Percentiles rank a stretch among this genome's conserved stretches.
Evolutionary conservation across 2,888 invertebrate species (phyloP).

Genomic region (Folsomia manolachei): DNA sequence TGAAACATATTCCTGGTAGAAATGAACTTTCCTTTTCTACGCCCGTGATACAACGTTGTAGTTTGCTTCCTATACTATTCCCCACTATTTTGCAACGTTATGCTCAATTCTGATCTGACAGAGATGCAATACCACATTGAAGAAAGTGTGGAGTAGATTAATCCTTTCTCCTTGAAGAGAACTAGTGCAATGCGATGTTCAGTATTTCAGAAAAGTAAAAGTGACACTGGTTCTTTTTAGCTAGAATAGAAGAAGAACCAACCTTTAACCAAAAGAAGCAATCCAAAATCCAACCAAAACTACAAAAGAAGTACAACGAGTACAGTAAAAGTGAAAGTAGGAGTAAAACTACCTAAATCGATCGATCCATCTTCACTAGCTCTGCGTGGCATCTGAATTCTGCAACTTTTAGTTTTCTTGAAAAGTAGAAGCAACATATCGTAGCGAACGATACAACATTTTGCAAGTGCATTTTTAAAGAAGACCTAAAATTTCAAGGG

Average conservation of each 20-base stretch:
- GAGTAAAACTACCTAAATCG: slow-evolving; percentile 1
- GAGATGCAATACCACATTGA: background rate
- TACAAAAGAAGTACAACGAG: slow-evolving; percentile 9
- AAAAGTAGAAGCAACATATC: background rate
- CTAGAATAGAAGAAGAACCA: background rate
- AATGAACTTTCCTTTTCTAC: no score
- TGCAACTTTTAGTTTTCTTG: no score
- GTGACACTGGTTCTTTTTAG: background rate
- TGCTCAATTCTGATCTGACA: no score
- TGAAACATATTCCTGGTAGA: no score
- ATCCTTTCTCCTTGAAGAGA: background rate
- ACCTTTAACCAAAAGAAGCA: background rate
- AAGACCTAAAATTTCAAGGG: no score
- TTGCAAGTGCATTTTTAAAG: no score
- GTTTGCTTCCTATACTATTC: no score
- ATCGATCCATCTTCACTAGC: slow-evolving; percentile 6
- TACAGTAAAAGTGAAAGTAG: background rate
- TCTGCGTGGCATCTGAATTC: background rate
- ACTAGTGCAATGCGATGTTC: slow-evolving; percentile 1
- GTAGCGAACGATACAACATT: background rate
- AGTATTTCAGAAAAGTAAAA: background rate
- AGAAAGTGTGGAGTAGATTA: background rate
- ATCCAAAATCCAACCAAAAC: background rate
- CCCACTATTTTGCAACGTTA: no score
- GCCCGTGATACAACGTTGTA: no score